Evolutionary conservation across 1,140 invertebrate species (phyloP).

Genomic region (Capitella teleta): DNA sequence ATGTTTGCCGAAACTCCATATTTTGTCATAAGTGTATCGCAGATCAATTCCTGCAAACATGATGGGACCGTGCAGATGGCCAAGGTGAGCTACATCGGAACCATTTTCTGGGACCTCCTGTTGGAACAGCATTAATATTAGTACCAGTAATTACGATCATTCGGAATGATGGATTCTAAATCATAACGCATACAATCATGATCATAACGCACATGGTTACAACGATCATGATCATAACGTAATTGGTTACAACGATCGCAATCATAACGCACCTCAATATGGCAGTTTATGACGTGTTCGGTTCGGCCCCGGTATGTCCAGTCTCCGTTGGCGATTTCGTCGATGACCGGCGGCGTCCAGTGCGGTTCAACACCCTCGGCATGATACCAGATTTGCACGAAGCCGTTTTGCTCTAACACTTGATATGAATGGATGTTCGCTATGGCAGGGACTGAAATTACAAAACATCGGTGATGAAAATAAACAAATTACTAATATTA

Average conservation of each 20-base stretch:
- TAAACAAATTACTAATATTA: no score
- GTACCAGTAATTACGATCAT: no score
- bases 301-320: constrained; percentile 59
- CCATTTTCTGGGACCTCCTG: constrained; percentile 91
- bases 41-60: constrained; percentile 49
- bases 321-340: constrained; percentile 46
- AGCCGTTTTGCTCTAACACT: constrained; percentile 56
- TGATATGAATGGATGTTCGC: constrained; percentile 52
- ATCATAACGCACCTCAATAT: constrained; percentile 40
- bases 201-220: no score
- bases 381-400: constrained; percentile 75
- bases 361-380: constrained; percentile 56
- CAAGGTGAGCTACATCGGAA: constrained; percentile 69
- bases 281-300: constrained; percentile 58
- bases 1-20: constrained; percentile 26
- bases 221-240: no score
- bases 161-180: no score
- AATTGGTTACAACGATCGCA: no score
- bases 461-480: no score
- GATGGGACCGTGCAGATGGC: constrained; percentile 54
- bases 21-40: constrained; percentile 16
- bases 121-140: no score
- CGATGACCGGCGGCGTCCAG: constrained; percentile 55
- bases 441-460: constrained; percentile 35
- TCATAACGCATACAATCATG: no score